Evolutionary conservation across 2,797 vertebrate genomes (phyloP), one percentile per base, ranked within the genome.

Genomic region (Tiaroga cobitis): DNA sequence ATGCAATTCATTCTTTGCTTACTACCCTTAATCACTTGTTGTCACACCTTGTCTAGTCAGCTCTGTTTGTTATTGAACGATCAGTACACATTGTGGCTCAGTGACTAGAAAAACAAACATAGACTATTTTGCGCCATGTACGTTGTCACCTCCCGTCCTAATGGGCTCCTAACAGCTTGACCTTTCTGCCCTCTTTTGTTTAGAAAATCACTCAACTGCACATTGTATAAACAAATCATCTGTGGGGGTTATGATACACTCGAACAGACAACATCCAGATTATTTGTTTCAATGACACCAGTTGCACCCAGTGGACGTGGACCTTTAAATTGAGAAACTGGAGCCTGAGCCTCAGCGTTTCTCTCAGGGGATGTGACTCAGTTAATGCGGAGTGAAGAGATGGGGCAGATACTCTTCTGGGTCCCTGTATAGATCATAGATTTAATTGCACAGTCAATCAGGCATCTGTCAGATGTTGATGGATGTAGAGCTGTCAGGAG

Each of bases 321-420:
- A 24, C 77, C 77, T 65, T 65, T 80, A 46, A 65, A n/a, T 41
- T 69, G 34, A 83, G 75, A 80, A 80, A 73, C 32, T 49, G 41
- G 56, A 85, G 24, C 24, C 68, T 5, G 41, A 61, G 76, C 51
- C 74, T 67, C 29, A 37, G 32, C 15, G 3, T 73, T 70, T 9
- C 39, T 74, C 84, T 73, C 70, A 29, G 59, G 19, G 69, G 75
- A 90, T 89, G 89, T 91, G 92, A 91, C 91, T 91, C 91, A 89
- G 90, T 87, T 84, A 72, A 89, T 81, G 91, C 85, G 74, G 91
- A 93, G 89, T 91, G 93, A 91, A 29, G 41, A 81, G 90, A 81
- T 89, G 90, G 89, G 81, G 46, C 34, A 46, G 49, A 21, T 81
- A 81, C 83, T 75, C 76, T 72, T 67, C 34, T 72, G 15, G 75